A percentile compares a stretch with the other conserved stretches of the same genome.
Evolutionary conservation across 2,888 invertebrate genomes (phyloP).

Genomic region (Andrena fulva): DNA sequence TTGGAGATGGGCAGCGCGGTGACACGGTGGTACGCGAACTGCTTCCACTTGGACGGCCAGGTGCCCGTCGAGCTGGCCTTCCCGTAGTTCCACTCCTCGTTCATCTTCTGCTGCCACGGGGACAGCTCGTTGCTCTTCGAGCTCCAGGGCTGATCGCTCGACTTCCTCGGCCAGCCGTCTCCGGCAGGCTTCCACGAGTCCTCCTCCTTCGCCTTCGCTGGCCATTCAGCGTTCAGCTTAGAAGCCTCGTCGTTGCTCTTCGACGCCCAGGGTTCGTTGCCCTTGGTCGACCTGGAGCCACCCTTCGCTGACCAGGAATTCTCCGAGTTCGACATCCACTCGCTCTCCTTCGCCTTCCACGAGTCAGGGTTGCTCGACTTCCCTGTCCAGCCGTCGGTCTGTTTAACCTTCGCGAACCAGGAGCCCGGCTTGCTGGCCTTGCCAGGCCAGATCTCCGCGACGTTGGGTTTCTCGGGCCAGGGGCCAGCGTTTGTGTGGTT

Average conservation of each 20-base stretch:
- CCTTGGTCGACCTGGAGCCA: conserved; percentile 33
- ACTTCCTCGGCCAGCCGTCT: conserved; percentile 47
- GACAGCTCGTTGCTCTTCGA: conserved; percentile 41
- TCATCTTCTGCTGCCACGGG: conserved; percentile 62
- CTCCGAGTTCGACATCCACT: conserved; percentile 40
- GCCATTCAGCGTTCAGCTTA: conserved; percentile 38
- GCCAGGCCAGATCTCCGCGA: conserved; percentile 22
- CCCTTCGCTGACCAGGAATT: conserved; percentile 22
- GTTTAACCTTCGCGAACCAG: conserved; percentile 42
- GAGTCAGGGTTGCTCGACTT: conserved; percentile 5
- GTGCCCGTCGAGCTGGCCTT: conserved; percentile 54
- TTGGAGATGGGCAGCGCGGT: conserved; percentile 77
- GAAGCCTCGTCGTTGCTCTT: conserved; percentile 28
- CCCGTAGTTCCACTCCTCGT: conserved; percentile 75
- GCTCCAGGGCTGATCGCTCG: conserved; percentile 32
- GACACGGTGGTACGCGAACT: conserved; percentile 81
- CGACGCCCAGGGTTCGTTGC: conserved; percentile 48
- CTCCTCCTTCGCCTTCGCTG: conserved; percentile 34
- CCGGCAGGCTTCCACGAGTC: conserved; percentile 33
- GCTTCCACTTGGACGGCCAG: conserved; percentile 81
- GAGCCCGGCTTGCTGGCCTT: conserved; percentile 35
- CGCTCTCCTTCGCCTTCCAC: conserved; percentile 50
- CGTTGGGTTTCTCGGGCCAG: conserved; percentile 32
- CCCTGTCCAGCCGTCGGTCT: conserved; percentile 15
- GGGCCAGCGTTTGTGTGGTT: not conserved